These are phyloP conservation scores for Luperina testacea DNA, from an alignment of 2,888 invertebrate genomes.

Conservation along the genomic window DNA sequence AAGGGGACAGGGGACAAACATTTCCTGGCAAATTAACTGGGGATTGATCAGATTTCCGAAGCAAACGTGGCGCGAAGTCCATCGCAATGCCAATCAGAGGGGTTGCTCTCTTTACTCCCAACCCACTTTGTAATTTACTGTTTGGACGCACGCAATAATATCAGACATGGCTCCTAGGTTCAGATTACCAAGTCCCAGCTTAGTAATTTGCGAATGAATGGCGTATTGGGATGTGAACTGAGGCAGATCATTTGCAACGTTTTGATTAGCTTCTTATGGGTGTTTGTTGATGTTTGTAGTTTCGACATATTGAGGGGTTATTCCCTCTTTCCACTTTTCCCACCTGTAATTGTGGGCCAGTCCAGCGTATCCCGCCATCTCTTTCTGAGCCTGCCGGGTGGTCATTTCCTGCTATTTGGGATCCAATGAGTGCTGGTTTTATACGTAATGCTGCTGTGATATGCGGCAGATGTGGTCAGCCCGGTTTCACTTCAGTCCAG, in stretches of 20 bases:
- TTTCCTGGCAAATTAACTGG: slow-evolving; percentile 85
- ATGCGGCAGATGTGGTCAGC: too few relatives aligned
- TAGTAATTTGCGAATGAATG: slow-evolving; percentile 42
- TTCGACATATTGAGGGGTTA: too few relatives aligned
- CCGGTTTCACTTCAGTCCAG: too few relatives aligned
- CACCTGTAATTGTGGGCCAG: too few relatives aligned
- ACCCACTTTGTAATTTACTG: slow-evolving; percentile 72
- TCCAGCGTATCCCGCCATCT: too few relatives aligned
- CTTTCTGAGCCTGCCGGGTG: too few relatives aligned
- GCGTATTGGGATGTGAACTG: slow-evolving; percentile 19
- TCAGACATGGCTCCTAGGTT: slow-evolving; percentile 38
- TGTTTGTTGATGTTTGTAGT: too few relatives aligned
- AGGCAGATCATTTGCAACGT: slow-evolving; percentile 1
- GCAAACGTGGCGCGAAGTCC: slow-evolving; percentile 82
- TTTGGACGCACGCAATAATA: slow-evolving; percentile 68
- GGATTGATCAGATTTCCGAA: slow-evolving; percentile 88
- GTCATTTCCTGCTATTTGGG: too few relatives aligned
- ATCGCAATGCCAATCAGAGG: slow-evolving; percentile 88
- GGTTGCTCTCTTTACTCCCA: slow-evolving; percentile 66
- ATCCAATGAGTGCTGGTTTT: too few relatives aligned
- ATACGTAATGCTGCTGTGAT: too few relatives aligned
- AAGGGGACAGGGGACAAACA: slow-evolving; percentile 75
- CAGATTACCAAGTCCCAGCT: slow-evolving; percentile 49
- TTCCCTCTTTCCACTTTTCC: too few relatives aligned
- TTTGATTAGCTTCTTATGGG: slow-evolving; percentile 1